Percentiles rank a stretch among this genome's conserved stretches.
phyloP scores from a whole-genome alignment of 2,888 invertebrate species.

The Cheilosia variabilis region DNA sequence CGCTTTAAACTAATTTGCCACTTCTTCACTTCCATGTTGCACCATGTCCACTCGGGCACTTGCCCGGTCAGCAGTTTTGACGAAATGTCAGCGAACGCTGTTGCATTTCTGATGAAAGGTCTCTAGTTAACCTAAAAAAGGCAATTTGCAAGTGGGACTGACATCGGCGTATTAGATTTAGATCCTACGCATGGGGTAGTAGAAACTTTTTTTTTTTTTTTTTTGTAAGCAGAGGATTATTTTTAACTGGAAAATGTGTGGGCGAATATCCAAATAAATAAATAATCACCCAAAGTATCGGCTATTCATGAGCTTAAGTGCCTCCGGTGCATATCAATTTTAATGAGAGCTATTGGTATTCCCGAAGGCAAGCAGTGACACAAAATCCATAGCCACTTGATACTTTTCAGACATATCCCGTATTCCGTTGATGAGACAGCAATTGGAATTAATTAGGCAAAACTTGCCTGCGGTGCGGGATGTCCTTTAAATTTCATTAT shows the following conservation, averaged over 20 bases:
- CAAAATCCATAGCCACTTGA: conserved; percentile 19
- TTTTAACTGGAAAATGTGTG: conserved; percentile 11
- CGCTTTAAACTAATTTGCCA: conserved; percentile 42
- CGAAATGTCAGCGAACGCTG: conserved; percentile 56
- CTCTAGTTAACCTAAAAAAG: conserved; percentile 40
- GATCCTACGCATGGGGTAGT: conserved; percentile 21
- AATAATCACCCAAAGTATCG: conserved; percentile 6
- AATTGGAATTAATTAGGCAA: conserved; percentile 53
- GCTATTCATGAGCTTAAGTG: conserved; percentile 4
- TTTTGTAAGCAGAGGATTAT: not conserved
- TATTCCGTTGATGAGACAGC: conserved; percentile 7
- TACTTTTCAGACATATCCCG: conserved; percentile 17
- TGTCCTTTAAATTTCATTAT: conserved; percentile 22
- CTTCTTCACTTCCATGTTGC: conserved; percentile 35
- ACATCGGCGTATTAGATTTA: not conserved
- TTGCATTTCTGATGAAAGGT: conserved; percentile 56
- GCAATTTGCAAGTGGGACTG: conserved; percentile 44
- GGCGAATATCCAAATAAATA: conserved; percentile 24
- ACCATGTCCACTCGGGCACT: no score
- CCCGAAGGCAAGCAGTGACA: conserved; percentile 20
- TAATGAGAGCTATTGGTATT: conserved; percentile 31
- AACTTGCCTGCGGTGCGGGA: conserved; percentile 10
- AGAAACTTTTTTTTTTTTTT: conserved; percentile 18
- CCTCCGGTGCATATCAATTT: conserved; percentile 37
- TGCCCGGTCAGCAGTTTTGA: not conserved